Evolutionary conservation across 2,888 invertebrate genomes (phyloP).

Genomic region (Athripsodes cinereus): DNA sequence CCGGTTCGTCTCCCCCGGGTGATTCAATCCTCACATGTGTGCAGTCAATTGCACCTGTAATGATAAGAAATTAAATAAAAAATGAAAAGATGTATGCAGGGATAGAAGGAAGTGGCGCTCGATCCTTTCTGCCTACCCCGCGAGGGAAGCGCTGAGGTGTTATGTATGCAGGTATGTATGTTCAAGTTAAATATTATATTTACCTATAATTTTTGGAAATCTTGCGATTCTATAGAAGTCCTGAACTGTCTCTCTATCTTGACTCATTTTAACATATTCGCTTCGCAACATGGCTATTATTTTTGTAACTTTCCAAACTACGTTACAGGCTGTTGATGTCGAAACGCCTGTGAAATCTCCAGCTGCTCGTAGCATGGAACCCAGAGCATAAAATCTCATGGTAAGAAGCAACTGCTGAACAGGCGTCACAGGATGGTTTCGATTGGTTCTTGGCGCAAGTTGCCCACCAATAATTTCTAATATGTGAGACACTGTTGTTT

Average conservation of each 20-base stretch:
- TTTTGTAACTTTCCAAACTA: conserved; percentile 3
- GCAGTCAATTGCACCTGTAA: not conserved
- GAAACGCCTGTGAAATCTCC: not conserved
- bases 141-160: too few relatives aligned
- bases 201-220: not conserved
- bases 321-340: not conserved
- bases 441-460: not conserved
- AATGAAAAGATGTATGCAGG: too few relatives aligned
- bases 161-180: too few relatives aligned
- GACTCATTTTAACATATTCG: not conserved
- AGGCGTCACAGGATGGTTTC: not conserved
- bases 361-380: not conserved
- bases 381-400: not conserved
- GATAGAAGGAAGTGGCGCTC: too few relatives aligned
- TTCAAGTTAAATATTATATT: not conserved
- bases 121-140: too few relatives aligned
- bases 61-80: not conserved
- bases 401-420: not conserved
- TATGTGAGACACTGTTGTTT: not conserved
- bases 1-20: not conserved
- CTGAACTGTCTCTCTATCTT: not conserved
- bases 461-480: not conserved
- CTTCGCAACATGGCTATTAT: conserved; percentile 1
- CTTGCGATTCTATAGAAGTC: not conserved
- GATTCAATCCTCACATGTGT: not conserved